Base-by-base conservation (phyloP, 1,140 invertebrate genomes). In the Oscheius sp. region DNA sequence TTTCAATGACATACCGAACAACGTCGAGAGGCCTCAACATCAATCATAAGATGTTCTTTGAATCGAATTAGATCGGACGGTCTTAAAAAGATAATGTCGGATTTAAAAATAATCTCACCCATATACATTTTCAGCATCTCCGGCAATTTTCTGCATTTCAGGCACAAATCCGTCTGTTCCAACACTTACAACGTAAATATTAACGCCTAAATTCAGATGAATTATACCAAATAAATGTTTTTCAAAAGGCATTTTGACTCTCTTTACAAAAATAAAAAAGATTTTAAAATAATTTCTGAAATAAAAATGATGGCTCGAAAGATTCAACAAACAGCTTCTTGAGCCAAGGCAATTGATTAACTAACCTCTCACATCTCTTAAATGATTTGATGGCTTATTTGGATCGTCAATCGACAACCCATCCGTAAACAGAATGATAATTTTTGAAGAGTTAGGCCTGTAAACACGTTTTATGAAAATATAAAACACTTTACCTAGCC, bases 71-170 rank as follows among this genome's bases (percentile, higher is more conserved):
- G 28, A 55, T 55, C 49, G 4, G 49, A 7, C 4, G 49, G 49
- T 7, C 49, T 55, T 20, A 55, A 13, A 13, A 20, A 26, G 7
- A 20, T 55, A 20, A 26, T 23, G 23, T 55, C 28, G 7, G n/a
- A 42, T n/a, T 42, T n/a, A n/a, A 42, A 42, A n/a, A n/a, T n/a
- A n/a, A n/a, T 20, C 49, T 55, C 28, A 55, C 49, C 49, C 49
- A 26, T 20, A 55, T 4, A 55, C 49, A 23, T 55, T 55, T 4
- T 55, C 49, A 13, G 23, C 49, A 55, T 55, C 49, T 55, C 49
- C 49, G 7, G 49, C 49, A 23, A 55, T 55, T 23, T 55, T 55
- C 23, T 55, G 49, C 49, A 55, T 55, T 55, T 55, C 49, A 7
- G 49, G 49, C 4, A 55, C 49, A 26, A 55, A 55, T 13, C 49